Conservation (phyloP, 2,888 invertebrate species). For the Microctonus brassicae region DNA sequence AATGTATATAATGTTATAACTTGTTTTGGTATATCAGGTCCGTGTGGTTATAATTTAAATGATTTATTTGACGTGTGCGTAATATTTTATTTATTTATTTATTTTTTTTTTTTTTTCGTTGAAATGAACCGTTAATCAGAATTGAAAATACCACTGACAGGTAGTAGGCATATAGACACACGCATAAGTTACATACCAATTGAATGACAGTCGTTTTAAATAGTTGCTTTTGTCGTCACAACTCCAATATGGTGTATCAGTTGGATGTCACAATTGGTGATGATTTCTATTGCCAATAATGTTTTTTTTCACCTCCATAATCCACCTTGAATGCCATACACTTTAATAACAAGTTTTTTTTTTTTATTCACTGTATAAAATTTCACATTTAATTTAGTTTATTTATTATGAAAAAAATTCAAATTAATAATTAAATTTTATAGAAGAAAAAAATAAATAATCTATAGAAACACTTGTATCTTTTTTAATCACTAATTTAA, state of each 20-base stretch:
- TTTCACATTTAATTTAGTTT: too few species aligned
- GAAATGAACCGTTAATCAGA: conserved; percentile 2
- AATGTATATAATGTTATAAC: too few species aligned
- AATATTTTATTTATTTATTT: not conserved
- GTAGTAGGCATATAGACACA: not conserved
- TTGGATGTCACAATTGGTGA: conserved; percentile 17
- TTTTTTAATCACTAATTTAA: not conserved
- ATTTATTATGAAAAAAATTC: too few species aligned
- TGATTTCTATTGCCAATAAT: conserved; percentile 1
- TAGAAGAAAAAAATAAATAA: too few species aligned
- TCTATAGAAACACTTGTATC: not conserved
- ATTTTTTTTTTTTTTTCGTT: not conserved
- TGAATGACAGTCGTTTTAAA: conserved; percentile 27
- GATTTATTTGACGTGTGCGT: not conserved
- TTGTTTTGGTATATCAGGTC: not conserved
- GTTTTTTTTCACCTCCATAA: conserved; percentile 24
- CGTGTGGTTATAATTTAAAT: not conserved
- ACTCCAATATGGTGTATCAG: conserved; percentile 21
- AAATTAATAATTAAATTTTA: too few species aligned
- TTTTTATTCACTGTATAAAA: too few species aligned
- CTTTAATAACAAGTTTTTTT: not conserved
- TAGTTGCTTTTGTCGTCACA: conserved; percentile 9
- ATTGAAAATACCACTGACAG: not conserved
- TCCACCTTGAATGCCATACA: conserved; percentile 4
- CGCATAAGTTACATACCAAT: conserved; percentile 29